Evolutionary conservation across 2,113 vertebrate species (phyloP), one percentile per base, ranked within the genome.

Genomic region (Etheostoma spectabile): DNA sequence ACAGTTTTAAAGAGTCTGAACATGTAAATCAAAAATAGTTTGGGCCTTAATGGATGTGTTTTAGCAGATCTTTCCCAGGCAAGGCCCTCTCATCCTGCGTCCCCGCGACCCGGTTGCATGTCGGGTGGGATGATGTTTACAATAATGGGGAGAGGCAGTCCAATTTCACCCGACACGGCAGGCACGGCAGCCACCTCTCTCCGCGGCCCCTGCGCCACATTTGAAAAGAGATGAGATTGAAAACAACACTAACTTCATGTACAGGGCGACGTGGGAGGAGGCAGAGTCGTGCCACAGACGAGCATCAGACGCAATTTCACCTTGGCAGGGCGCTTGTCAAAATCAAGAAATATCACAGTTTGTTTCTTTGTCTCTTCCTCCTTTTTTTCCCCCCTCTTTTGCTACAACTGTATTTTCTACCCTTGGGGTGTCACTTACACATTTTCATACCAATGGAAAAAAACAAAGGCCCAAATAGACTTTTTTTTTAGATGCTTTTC

Each of bases 11-110:
- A 91, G 93, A 93, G 92, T 95, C 93, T 95, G 89, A 95, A 94
- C 95, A 95, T 95, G 95, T 94, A 95, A 95, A 96, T 96, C 94
- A 95, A 94, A 95, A 94, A 92, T 91, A 94, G 89, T 95, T 95
- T 94, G 93, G 90, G 84, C 80, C 87, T 91, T 94, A 95, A 95
- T 95, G 94, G 95, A 95, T 94, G 91, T 94, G 94, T 94, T 94
- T 94, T 94, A 95, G 93, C 89, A 76, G 92, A 91, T 93, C 92
- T 93, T 90, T 92, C 88, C 92, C 84, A 90, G 91, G 89, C 91
- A 88, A 86, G 48, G 87, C 80, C 80, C 69, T 79, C 86, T 84
- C 89, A 78, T 89, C 89, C 82, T 22, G 90, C 80, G 79, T 91
- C 88, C 89, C 88, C 8, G 87, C 88, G 87, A 93, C 93, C 91